Conservation (phyloP, 2,888 invertebrate genomes). For the Cheilosia grossa region DNA sequence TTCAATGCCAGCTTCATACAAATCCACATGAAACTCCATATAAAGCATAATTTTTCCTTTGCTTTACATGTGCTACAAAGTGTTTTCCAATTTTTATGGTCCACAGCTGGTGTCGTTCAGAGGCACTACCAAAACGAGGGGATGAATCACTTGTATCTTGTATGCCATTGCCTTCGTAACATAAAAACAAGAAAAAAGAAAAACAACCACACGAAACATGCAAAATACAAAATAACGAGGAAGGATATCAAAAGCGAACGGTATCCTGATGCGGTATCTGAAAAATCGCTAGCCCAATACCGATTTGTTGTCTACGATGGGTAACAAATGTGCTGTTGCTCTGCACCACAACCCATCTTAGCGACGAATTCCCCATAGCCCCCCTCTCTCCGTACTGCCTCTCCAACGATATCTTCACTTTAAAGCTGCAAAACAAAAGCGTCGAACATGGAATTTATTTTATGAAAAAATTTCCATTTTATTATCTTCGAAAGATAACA, state of each 20-base stretch:
- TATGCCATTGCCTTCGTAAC: neutral
- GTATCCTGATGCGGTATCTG: constrained; percentile 67
- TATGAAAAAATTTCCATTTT: constrained; percentile 73
- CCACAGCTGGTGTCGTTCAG: constrained; percentile 66
- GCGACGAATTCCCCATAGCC: neutral
- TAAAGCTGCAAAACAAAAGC: constrained; percentile 26
- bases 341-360: constrained; percentile 48
- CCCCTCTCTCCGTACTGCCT: too few relatives aligned
- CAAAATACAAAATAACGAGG: constrained; percentile 74
- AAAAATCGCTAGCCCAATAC: constrained; percentile 71
- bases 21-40: constrained; percentile 41
- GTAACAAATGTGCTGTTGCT: constrained; percentile 71
- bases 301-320: constrained; percentile 68
- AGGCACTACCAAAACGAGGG: constrained; percentile 53
- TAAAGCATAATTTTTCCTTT: constrained; percentile 58
- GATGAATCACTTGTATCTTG: constrained; percentile 56
- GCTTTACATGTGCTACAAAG: constrained; percentile 73
- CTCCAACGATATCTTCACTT: constrained; percentile 15
- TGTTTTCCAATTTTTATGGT: constrained; percentile 74
- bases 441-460: constrained; percentile 67
- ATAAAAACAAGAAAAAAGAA: constrained; percentile 39
- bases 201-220: constrained; percentile 58
- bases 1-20: constrained; percentile 41
- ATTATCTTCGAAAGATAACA: constrained; percentile 72
- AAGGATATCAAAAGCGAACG: constrained; percentile 67